Conservation (phyloP, 1,140 invertebrate species). For the Zaprionus capensis region DNA sequence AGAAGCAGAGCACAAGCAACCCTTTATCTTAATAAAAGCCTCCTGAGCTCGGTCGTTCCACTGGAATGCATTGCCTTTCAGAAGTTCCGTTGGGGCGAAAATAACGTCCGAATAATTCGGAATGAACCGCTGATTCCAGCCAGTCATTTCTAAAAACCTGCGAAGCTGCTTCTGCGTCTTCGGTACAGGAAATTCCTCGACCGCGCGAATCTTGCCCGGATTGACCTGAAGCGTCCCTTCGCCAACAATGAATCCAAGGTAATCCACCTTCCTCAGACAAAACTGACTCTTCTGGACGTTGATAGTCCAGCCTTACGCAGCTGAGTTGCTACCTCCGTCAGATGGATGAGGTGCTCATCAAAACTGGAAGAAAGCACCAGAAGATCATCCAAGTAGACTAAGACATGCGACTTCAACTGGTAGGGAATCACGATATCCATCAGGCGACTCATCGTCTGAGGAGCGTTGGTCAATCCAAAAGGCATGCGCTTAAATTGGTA, state of each 20-base stretch:
- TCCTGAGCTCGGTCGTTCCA: background rate
- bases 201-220: too few species aligned
- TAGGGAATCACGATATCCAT: conserved; percentile 6
- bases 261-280: too few species aligned
- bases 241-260: too few species aligned
- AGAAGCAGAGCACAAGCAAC: background rate
- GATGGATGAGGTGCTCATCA: too few species aligned
- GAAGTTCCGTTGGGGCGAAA: background rate
- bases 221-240: too few species aligned
- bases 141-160: background rate
- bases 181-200: too few species aligned
- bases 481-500: background rate
- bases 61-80: background rate
- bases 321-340: fast-evolving
- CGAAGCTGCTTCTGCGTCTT: too few species aligned
- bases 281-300: too few species aligned
- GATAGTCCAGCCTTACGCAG: too few species aligned
- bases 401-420: background rate
- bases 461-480: conserved; percentile 10
- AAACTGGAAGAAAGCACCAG: too few species aligned
- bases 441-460: conserved; percentile 5
- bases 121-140: too few species aligned
- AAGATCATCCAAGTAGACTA: too few species aligned
- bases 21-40: background rate
- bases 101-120: background rate